A percentile compares a stretch with the other conserved stretches of the same genome.
Conservation (phyloP, 2,113 vertebrate genomes). For the Phalacrocorax pelagicus region DNA sequence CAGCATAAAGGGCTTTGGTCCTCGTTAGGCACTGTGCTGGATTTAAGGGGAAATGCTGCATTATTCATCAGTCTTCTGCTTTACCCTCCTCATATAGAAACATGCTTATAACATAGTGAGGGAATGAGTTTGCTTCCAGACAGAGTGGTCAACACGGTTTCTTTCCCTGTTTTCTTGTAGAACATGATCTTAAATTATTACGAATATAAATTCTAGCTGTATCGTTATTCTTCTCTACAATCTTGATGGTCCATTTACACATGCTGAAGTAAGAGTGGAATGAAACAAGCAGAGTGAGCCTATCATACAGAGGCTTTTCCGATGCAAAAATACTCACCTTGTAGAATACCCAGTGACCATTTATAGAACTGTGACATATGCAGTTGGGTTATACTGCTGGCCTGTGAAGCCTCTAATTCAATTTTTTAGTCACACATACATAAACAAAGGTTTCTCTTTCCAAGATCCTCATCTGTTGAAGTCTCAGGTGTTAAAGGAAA, state of each 20-base stretch:
- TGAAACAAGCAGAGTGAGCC: neutral
- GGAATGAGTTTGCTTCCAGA: neutral
- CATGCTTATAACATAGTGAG: neutral
- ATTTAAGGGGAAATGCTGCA: neutral
- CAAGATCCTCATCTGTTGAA: slow-evolving; percentile 38
- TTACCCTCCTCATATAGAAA: neutral
- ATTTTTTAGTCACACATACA: slow-evolving; percentile 56
- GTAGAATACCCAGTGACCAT: slow-evolving; percentile 52
- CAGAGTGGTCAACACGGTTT: neutral
- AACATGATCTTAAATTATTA: slow-evolving; percentile 10
- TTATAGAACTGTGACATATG: slow-evolving; percentile 19
- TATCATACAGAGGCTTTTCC: slow-evolving; percentile 14
- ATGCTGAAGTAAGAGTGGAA: slow-evolving; percentile 16
- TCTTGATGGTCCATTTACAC: neutral
- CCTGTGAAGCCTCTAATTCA: slow-evolving; percentile 52
- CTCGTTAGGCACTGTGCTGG: neutral
- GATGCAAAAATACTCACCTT: slow-evolving; percentile 46
- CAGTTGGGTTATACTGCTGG: slow-evolving; percentile 24
- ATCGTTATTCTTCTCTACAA: neutral
- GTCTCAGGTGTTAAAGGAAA: slow-evolving; percentile 63
- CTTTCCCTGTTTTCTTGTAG: slow-evolving; percentile 9
- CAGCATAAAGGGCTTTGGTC: neutral
- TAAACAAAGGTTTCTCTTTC: slow-evolving; percentile 56
- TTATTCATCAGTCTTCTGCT: neutral
- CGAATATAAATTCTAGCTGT: neutral